phyloP scores from a whole-genome alignment of 2,797 vertebrate species.

The Acanthurus lineatus region DNA sequence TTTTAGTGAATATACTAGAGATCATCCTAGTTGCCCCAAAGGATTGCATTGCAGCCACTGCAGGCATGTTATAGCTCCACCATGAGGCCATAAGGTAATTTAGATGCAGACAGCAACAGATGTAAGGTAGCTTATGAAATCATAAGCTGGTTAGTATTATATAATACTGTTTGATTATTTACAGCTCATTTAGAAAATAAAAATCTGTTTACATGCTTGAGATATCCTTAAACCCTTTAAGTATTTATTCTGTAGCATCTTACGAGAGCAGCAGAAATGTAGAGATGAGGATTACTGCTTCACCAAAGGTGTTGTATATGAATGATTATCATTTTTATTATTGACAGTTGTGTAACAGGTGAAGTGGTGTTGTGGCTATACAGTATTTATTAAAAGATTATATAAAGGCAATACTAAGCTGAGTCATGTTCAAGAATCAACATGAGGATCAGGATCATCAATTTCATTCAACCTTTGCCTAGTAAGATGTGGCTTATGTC shows the following conservation, averaged over 20 bases:
- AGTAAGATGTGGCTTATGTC: slow-evolving; percentile 26
- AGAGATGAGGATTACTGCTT: background rate
- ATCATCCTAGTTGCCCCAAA: too few species aligned
- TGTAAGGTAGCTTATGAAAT: too few species aligned
- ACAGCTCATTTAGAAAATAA: background rate
- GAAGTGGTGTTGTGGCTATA: slow-evolving; percentile 13
- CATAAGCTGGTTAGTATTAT: too few species aligned
- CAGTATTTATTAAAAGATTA: slow-evolving; percentile 4
- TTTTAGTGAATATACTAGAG: too few species aligned
- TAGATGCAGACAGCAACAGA: too few species aligned
- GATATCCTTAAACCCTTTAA: background rate
- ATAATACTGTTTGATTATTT: slow-evolving; percentile 3
- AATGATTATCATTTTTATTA: slow-evolving; percentile 14
- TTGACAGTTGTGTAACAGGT: slow-evolving; percentile 23
- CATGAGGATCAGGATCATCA: slow-evolving; percentile 5
- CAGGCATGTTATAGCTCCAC: too few species aligned
- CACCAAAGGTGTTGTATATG: background rate
- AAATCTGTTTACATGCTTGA: slow-evolving; percentile 1
- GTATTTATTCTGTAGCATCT: background rate
- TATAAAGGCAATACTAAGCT: background rate
- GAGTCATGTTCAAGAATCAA: slow-evolving; percentile 23
- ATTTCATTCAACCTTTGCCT: slow-evolving; percentile 4
- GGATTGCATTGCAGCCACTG: too few species aligned
- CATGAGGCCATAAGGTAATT: too few species aligned
- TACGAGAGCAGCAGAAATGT: background rate